Conservation (phyloP, 2,888 invertebrate species). For the Orthosia incerta region DNA sequence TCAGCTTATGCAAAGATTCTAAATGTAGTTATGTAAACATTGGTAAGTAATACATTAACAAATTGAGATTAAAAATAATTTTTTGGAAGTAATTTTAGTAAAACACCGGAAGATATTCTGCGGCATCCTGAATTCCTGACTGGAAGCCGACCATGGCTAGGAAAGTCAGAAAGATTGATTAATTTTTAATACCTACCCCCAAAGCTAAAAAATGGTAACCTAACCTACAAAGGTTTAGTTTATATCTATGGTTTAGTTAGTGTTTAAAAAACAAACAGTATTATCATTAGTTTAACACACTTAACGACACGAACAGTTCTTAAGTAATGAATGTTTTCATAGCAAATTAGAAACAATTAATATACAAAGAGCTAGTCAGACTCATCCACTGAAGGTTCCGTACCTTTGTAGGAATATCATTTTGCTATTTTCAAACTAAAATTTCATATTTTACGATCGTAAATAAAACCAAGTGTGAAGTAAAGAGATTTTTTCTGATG, state of each 20-base stretch:
- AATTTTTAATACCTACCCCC: neutral
- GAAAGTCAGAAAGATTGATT: neutral
- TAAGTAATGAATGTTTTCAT: constrained; percentile 9
- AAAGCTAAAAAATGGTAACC: neutral
- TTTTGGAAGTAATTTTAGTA: neutral
- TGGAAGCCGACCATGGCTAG: no score
- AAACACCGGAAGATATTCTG: no score
- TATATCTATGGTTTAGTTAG: no score
- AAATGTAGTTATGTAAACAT: neutral
- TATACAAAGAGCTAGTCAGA: neutral
- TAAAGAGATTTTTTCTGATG: no score
- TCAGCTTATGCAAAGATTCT: neutral
- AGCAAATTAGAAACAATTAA: neutral
- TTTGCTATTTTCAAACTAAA: neutral
- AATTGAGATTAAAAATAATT: neutral
- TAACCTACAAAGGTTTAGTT: no score
- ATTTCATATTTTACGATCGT: no score
- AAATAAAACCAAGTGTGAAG: no score
- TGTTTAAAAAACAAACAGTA: neutral
- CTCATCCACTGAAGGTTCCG: neutral
- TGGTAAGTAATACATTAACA: neutral
- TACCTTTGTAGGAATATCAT: neutral
- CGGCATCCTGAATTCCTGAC: no score
- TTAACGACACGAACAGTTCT: no score
- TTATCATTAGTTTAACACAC: neutral